Base-by-base conservation (phyloP, 2,113 vertebrate species). In the Pogonocichla stellata region DNA sequence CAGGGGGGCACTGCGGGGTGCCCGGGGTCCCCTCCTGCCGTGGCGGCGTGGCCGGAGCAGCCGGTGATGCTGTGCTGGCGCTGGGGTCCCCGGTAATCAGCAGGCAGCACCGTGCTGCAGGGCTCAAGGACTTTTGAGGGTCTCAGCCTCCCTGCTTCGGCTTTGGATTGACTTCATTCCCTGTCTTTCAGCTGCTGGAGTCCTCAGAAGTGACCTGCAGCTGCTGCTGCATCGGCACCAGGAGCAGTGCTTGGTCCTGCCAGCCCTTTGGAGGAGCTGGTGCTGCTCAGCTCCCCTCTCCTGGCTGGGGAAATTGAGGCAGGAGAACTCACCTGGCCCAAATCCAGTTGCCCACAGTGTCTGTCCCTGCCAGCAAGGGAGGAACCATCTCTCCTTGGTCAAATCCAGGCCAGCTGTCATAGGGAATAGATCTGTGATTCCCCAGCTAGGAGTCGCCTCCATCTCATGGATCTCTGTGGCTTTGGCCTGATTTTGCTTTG, bases 61-160 rank as follows among this genome's bases (percentile, higher is more conserved):
- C 28, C 38, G 3, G 50, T 3, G 26, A 14, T 26, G 67, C 64
- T 38, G 66, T 23, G 65, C 70, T 38, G 51, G 29, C 14, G 7
- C 65, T 10, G 34, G 40, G 79, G 47, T 65, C 42, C 19, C 54
- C 1, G 8, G 50, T 73, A 84, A 60, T 69, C 43, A 75, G 90
- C 61, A n/a, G 45, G 79, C 84, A 95, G 80, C 42, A 6, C 88
- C 11, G 71, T 47, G 79, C 93, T 90, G 80, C 96, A 66, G 93
- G 80, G 91, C 86, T 96, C 93, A 92, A 97, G 97, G 96, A 95
- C 95, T 96, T 91, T 40, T 86, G 62, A 87, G 95, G 94, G 82
- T 95, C 92, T 95, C 88, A 82, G 87, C 80, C 48, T 79, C 56
- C 29, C 78, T n/a, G 71, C 60, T 70, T 77, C 5, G 0, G 45